Evolutionary conservation across 2,797 vertebrate species (phyloP).

Genomic region (Manis javanica): DNA sequence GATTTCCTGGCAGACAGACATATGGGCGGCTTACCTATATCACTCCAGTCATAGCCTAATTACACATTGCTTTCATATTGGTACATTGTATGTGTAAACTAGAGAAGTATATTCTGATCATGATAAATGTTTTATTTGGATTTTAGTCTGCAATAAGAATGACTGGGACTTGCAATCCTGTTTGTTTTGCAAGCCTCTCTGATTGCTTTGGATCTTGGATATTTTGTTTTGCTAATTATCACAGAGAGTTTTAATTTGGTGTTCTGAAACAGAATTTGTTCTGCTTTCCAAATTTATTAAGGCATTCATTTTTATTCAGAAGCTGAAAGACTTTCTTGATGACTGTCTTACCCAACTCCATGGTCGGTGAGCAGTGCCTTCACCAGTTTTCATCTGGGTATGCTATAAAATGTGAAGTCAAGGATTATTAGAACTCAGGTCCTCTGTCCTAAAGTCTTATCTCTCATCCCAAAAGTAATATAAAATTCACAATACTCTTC

Average conservation of each 20-base stretch:
- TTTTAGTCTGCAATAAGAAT: neutral
- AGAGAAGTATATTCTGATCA: neutral
- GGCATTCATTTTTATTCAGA: neutral
- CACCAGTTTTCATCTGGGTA: neutral
- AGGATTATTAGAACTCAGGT: neutral
- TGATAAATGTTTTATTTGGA: neutral
- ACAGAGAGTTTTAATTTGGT: neutral
- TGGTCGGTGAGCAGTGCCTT: neutral
- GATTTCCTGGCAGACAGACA: neutral
- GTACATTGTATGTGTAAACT: neutral
- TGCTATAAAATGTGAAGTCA: neutral
- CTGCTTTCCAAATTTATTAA: neutral
- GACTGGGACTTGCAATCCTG: neutral
- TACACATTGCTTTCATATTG: neutral
- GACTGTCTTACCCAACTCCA: neutral
- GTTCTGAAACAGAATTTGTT: neutral
- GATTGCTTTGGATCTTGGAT: neutral
- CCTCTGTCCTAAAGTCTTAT: neutral
- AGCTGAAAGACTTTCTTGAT: neutral
- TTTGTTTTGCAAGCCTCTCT: slow-evolving; percentile 16
- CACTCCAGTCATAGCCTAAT: neutral
- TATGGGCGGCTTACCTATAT: neutral
- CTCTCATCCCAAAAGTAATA: neutral
- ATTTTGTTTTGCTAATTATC: slow-evolving; percentile 10
- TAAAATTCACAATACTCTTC: neutral